phyloP scores from a whole-genome alignment of 2,888 invertebrate genomes.

The Aelia acuminata region DNA sequence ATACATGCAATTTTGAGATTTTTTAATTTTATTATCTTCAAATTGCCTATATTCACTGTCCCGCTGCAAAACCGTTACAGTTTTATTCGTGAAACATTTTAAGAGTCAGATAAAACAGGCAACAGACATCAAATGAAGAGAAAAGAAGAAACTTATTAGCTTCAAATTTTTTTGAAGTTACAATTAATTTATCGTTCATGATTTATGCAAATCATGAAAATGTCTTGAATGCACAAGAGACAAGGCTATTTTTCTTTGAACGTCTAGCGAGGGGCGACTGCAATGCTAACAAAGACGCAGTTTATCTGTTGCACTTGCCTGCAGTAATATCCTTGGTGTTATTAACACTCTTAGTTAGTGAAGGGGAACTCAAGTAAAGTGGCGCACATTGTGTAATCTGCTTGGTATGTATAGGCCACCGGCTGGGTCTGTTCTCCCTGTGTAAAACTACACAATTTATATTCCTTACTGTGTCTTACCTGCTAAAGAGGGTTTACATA shows the following conservation, averaged over 20 bases:
- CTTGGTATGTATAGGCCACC: background rate
- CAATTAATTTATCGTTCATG: background rate
- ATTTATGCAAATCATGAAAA: background rate
- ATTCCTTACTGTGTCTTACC: background rate
- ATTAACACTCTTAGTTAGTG: slow-evolving; percentile 31
- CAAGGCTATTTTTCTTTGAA: background rate
- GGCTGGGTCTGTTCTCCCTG: background rate
- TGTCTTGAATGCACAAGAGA: background rate
- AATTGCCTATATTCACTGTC: too few species aligned
- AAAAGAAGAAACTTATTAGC: too few species aligned
- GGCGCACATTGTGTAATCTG: background rate
- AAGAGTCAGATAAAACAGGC: too few species aligned
- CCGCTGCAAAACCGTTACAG: too few species aligned
- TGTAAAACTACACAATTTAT: slow-evolving; percentile 2
- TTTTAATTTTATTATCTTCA: too few species aligned
- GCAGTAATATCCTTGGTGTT: background rate
- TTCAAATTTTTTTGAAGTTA: background rate
- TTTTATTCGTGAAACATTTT: too few species aligned
- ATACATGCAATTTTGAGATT: too few species aligned
- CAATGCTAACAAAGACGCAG: slow-evolving; percentile 12
- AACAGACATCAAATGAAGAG: too few species aligned
- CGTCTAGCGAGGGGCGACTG: background rate
- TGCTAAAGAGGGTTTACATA: background rate
- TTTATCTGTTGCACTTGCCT: background rate
- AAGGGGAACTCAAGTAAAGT: background rate